Evolutionary conservation across 2,113 vertebrate genomes (phyloP).

Genomic region (Amia ocellicauda): DNA sequence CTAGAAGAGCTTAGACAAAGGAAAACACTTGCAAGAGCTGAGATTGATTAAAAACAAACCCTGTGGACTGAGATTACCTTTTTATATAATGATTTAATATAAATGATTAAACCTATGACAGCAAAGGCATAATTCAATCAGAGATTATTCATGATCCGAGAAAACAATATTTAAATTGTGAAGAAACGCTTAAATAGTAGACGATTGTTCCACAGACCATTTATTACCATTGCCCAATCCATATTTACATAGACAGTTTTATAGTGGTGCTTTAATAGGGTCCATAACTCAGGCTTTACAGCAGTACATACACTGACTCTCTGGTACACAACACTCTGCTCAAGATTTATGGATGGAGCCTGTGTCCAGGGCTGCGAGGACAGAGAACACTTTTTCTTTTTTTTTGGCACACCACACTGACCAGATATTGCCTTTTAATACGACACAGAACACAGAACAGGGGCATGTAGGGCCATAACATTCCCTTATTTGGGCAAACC

Average conservation of each 20-base stretch:
- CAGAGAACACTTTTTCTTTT: not conserved
- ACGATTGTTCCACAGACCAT: not conserved
- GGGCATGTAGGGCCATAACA: no score
- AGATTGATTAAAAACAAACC: no score
- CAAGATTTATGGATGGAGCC: constrained; percentile 2
- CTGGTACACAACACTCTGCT: not conserved
- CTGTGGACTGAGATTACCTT: no score
- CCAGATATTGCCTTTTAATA: not conserved
- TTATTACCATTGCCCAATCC: not conserved
- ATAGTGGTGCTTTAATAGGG: not conserved
- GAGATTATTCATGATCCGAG: no score
- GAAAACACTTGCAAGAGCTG: no score
- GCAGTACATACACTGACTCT: not conserved
- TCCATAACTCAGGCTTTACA: constrained; percentile 4
- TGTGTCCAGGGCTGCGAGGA: not conserved
- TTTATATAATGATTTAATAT: no score
- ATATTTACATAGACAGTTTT: not conserved
- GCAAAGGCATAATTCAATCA: no score
- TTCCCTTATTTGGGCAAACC: constrained; percentile 1
- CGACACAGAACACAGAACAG: not conserved
- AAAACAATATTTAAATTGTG: no score
- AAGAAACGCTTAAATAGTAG: no score
- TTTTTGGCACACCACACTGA: not conserved
- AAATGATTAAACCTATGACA: no score
- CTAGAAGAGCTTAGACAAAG: no score